These are phyloP conservation scores for Progne subis DNA, from an alignment of 2,113 vertebrate species.

Conservation along the genomic window DNA sequence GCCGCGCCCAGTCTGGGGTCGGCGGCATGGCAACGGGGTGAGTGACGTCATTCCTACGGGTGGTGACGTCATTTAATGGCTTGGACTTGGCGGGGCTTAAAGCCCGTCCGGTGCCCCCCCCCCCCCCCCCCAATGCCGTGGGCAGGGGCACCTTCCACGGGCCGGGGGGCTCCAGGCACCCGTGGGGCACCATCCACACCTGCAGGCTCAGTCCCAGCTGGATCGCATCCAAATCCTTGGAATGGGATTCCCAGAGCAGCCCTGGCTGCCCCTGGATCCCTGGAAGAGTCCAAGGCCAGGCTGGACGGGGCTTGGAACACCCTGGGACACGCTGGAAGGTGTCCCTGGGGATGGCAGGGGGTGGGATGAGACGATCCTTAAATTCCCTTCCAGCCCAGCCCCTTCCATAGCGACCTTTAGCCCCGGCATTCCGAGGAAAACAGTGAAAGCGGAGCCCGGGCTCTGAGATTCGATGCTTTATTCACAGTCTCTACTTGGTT, in stretches of 20 bases:
- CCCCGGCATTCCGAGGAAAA: accelerated
- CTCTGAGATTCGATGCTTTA: background rate
- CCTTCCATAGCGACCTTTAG: accelerated
- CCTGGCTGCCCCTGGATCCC: too few relatives aligned
- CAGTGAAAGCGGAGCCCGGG: accelerated
- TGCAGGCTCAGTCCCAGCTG: accelerated
- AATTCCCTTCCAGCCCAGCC: background rate
- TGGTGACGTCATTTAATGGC: background rate
- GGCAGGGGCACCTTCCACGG: accelerated
- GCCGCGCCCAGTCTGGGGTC: background rate
- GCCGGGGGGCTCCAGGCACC: accelerated
- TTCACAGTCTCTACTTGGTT: background rate
- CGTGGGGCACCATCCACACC: background rate
- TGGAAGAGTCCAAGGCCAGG: too few relatives aligned
- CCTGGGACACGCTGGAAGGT: too few relatives aligned
- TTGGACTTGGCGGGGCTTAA: accelerated
- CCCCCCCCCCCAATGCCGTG: too few relatives aligned
- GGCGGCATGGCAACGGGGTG: accelerated
- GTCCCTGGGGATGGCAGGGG: background rate
- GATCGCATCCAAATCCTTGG: background rate
- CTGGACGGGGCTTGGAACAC: accelerated
- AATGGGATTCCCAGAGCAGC: background rate
- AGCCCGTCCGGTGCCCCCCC: accelerated
- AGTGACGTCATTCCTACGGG: accelerated
- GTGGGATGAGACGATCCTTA: accelerated